Percentiles rank a stretch among this genome's conserved stretches.
Evolutionary conservation across 2,888 invertebrate genomes (phyloP).

Genomic region (Drosophila neoperkinsi): DNA sequence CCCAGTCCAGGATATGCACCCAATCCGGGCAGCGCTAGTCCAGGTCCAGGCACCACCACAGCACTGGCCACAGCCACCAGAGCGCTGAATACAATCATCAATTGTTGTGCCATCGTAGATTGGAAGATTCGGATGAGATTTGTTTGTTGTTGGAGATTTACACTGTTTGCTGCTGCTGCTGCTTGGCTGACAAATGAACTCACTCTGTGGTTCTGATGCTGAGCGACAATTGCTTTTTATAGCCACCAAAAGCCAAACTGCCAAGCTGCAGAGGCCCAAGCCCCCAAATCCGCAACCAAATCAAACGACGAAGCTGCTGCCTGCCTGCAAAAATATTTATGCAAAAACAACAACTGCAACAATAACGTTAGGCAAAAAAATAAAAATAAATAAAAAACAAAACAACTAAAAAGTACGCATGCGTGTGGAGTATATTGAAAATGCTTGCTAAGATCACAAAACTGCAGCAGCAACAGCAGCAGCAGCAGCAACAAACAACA

Average conservation of each 20-base stretch:
- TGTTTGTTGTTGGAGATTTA: background rate
- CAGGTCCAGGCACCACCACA: slow-evolving; percentile 81
- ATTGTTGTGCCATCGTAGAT: slow-evolving; percentile 83
- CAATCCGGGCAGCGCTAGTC: slow-evolving; percentile 56
- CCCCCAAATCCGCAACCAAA: slow-evolving; percentile 60
- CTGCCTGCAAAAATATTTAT: slow-evolving; percentile 74
- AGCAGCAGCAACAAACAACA: slow-evolving; percentile 33
- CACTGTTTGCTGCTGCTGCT: slow-evolving; percentile 53
- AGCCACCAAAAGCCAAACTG: slow-evolving; percentile 44
- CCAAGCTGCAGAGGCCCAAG: slow-evolving; percentile 46
- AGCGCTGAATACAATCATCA: slow-evolving; percentile 80
- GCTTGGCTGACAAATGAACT: slow-evolving; percentile 83
- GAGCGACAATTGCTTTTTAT: slow-evolving; percentile 81
- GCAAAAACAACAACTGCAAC: slow-evolving; percentile 68
- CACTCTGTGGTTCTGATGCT: slow-evolving; percentile 83
- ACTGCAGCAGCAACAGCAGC: slow-evolving; percentile 32
- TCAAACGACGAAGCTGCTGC: slow-evolving; percentile 59
- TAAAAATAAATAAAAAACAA: slow-evolving; percentile 35
- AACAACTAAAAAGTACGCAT: slow-evolving; percentile 59
- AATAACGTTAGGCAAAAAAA: slow-evolving; percentile 34
- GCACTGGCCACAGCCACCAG: slow-evolving; percentile 77
- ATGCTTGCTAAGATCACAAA: slow-evolving; percentile 53
- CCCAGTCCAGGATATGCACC: slow-evolving; percentile 63
- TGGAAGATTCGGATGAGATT: slow-evolving; percentile 17
- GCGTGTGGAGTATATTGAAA: slow-evolving; percentile 55